Conservation (phyloP, 2,888 invertebrate species). For the Hymenopus coronatus region DNA sequence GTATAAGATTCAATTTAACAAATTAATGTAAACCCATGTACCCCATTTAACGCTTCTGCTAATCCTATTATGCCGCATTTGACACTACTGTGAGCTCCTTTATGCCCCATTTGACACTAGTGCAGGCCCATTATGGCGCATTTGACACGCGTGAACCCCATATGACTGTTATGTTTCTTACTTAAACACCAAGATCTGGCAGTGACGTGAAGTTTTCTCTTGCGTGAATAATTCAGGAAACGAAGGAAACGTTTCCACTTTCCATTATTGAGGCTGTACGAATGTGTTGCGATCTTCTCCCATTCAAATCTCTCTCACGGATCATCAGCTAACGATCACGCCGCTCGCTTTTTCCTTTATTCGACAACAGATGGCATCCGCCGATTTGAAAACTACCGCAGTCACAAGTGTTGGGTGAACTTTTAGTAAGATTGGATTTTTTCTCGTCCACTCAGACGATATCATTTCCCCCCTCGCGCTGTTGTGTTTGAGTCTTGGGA, state of each 20-base stretch:
- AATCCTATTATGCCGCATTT: no score
- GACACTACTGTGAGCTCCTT: no score
- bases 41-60: no score
- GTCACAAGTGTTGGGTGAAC: background rate
- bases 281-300: background rate
- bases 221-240: background rate
- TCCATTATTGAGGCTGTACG: background rate
- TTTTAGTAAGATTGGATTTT: slow-evolving; percentile 27
- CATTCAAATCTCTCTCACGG: background rate
- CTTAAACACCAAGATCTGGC: no score
- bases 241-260: background rate
- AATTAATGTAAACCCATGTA: no score
- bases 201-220: background rate
- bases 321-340: background rate
- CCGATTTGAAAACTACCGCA: background rate
- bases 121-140: no score
- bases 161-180: no score
- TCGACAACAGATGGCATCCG: background rate
- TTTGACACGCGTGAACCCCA: no score
- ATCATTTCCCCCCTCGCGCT: background rate
- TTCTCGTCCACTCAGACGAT: background rate
- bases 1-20: no score
- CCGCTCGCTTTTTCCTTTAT: background rate
- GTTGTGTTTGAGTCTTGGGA: slow-evolving; percentile 7
- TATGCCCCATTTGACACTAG: no score